Evolutionary conservation across 2,113 vertebrate genomes (phyloP).

Genomic region (Sphyrna mokarran): DNA sequence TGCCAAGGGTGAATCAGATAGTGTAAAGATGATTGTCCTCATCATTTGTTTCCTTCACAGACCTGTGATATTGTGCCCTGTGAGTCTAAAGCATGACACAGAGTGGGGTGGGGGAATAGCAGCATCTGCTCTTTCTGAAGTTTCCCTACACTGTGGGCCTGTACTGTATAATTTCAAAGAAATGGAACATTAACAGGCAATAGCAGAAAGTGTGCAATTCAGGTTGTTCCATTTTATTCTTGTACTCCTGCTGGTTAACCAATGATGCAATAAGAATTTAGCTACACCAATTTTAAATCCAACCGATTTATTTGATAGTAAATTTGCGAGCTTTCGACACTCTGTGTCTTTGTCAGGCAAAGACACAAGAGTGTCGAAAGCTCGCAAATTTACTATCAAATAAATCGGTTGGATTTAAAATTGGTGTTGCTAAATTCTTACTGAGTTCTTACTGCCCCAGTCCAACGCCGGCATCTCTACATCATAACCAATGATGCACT

Average conservation of each 20-base stretch:
- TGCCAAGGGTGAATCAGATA: background rate
- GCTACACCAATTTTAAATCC: no score
- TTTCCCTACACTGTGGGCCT: background rate
- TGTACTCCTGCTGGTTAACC: background rate
- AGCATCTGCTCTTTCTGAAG: background rate
- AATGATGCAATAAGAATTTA: no score
- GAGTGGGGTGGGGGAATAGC: background rate
- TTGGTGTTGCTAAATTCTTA: no score
- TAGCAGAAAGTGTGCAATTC: background rate
- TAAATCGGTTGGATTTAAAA: no score
- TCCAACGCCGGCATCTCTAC: no score
- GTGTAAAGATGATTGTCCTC: conserved; percentile 2
- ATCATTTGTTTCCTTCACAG: background rate
- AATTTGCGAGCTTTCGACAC: no score
- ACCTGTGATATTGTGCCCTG: background rate
- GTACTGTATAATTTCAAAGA: background rate
- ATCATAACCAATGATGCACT: background rate
- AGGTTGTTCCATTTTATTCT: background rate
- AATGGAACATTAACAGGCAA: background rate
- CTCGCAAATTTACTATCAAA: no score
- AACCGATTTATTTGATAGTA: no score
- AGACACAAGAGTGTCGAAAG: no score
- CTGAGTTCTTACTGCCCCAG: no score
- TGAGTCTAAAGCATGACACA: background rate
- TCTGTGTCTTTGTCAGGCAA: no score